Conservation (phyloP, 2,113 vertebrate genomes). For the Pyrgilauda ruficollis region DNA sequence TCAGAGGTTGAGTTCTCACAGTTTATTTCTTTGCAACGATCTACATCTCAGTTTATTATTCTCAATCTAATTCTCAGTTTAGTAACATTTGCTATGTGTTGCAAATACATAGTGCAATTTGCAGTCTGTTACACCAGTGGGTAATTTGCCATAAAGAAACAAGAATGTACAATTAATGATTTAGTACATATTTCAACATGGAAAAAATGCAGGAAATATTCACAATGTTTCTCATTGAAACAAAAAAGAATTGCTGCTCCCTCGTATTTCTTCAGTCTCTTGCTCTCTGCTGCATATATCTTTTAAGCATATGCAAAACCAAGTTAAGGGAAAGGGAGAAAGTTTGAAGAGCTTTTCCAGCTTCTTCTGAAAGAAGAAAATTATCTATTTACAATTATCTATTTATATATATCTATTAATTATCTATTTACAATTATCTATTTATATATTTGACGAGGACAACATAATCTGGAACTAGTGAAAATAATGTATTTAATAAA, state of each 20-base stretch:
- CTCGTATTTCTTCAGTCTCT: not conserved
- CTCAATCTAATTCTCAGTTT: not conserved
- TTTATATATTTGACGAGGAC: not conserved
- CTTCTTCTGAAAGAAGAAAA: not conserved
- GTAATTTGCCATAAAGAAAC: constrained; percentile 10
- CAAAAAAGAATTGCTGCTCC: not conserved
- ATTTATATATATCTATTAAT: not conserved
- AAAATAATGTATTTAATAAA: not conserved
- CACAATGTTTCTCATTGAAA: not conserved
- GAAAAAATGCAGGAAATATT: not conserved
- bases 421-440: no score
- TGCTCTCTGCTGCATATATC: not conserved
- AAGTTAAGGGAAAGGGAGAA: not conserved
- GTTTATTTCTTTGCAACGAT: not conserved
- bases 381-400: no score
- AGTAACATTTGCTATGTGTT: not conserved
- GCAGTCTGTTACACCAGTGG: not conserved
- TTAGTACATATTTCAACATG: not conserved
- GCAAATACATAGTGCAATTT: not conserved
- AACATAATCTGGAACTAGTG: not conserved
- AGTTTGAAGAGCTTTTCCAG: not conserved
- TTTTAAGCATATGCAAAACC: not conserved
- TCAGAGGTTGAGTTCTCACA: not conserved
- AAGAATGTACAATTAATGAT: constrained; percentile 1
- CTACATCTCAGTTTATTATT: not conserved